Base-by-base conservation (phyloP, 2,113 vertebrate species). In the Neofelis nebulosa region DNA sequence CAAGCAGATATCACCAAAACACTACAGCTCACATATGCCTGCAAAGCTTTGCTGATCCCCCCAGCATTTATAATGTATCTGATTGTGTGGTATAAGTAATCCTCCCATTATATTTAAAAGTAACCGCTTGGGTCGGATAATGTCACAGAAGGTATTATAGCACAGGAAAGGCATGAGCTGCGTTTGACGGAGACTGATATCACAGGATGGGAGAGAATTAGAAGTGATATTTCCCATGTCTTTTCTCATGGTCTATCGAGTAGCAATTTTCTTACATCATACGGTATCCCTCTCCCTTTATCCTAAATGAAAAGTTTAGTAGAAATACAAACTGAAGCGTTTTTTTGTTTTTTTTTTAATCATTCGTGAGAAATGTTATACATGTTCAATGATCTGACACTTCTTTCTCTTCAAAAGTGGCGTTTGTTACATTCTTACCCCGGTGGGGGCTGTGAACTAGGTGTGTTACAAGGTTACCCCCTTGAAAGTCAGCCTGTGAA, bases 61-160 rank as follows among this genome's bases (percentile, higher is more conserved):
- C 52, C 36, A 84, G 82, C 29, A 92, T 73, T 95, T 90, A 36
- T 81, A 89, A 94, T 96, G 82, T 90, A 95, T 95, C 96, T 92
- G 91, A 96, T 73, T 84, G n/a, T 66, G 45, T 87, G 25, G 1
- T 27, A 12, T 89, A 90, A 78, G 86, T 95, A 96, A 97, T 95
- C 89, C 89, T 76, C 31, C n/a, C 41, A 63, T 89, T 95, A 96
- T 68, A 87, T 29, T 96, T 74, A 90, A 96, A 98, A 95, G 36
- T 86, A 93, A 55, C 21, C 1, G 2, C 73, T 94, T 84, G 71
- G 52, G 50, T 87, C 45, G 95, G 96, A 97, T 94, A 95, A 93
- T 92, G 83, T 84, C 97, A 94, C 36, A 50, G 66, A 93, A 97
- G 79, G 68, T 76, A 96, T 96, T 95, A 76, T 3, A 92, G 61